phyloP scores from a whole-genome alignment of 2,797 vertebrate species.

The Chrosomus eos region DNA sequence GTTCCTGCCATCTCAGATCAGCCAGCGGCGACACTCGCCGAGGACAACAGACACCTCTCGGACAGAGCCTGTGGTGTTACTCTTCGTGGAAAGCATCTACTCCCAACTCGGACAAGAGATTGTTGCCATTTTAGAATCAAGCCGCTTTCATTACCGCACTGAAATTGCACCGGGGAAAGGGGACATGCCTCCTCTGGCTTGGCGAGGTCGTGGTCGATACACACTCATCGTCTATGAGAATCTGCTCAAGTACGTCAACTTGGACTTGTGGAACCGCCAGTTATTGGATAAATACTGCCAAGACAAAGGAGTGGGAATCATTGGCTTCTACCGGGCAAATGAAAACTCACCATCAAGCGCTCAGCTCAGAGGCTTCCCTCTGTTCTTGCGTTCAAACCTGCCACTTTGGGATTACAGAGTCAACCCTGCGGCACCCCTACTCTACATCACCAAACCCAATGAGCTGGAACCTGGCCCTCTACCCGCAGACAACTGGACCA shows the following conservation, averaged over 20 bases:
- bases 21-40: conserved; percentile 84
- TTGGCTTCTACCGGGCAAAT: conserved; percentile 97
- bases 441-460: conserved; percentile 89
- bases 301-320: conserved; percentile 95
- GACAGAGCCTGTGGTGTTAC: conserved; percentile 87
- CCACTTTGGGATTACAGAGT: conserved; percentile 89
- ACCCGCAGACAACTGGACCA: conserved; percentile 94
- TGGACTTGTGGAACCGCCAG: conserved; percentile 95
- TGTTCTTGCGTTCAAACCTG: conserved; percentile 90
- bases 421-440: conserved; percentile 87
- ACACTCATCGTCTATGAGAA: conserved; percentile 93
- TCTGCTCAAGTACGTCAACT: conserved; percentile 92
- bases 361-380: conserved; percentile 87
- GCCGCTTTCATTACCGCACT: conserved; percentile 91
- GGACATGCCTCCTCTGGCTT: conserved; percentile 91
- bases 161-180: conserved; percentile 94
- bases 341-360: conserved; percentile 88
- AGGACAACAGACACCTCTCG: conserved; percentile 62
- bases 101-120: conserved; percentile 97
- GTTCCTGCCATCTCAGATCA: conserved; percentile 81
- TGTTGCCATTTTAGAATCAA: conserved; percentile 92
- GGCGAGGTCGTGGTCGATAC: conserved; percentile 89
- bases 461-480: conserved; percentile 85
- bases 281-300: conserved; percentile 97
- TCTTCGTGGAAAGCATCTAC: conserved; percentile 96